phyloP scores from a whole-genome alignment of 1,140 invertebrate species.

The Drosophila lowei region DNA sequence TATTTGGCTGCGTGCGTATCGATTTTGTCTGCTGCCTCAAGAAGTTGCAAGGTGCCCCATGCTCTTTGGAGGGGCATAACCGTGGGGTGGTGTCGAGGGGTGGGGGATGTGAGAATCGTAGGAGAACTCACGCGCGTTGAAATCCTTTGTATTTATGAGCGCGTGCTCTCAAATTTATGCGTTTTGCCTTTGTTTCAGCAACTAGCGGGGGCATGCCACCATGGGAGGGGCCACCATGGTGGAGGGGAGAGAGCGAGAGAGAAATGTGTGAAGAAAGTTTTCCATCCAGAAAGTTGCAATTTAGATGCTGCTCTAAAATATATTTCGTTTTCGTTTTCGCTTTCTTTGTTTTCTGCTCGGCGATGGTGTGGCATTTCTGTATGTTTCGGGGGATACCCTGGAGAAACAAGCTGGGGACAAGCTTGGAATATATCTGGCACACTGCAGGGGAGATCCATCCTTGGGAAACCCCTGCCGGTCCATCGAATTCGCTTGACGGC shows the following conservation, averaged over 20 bases:
- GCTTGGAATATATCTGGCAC: too few species aligned
- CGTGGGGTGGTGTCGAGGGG: too few species aligned
- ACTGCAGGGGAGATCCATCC: too few species aligned
- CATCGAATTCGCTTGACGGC: too few species aligned
- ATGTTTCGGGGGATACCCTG: background rate
- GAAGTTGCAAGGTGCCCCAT: conserved; percentile 26
- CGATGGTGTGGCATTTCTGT: background rate
- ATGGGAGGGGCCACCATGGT: too few species aligned
- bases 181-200: background rate
- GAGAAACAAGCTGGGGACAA: background rate
- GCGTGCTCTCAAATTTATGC: conserved; percentile 39
- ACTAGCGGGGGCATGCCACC: too few species aligned
- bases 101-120: too few species aligned
- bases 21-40: conserved; percentile 57
- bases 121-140: too few species aligned
- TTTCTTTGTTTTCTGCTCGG: background rate
- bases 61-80: background rate
- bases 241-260: background rate
- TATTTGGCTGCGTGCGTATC: conserved; percentile 53
- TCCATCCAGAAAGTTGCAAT: conserved; percentile 39
- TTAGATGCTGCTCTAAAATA: conserved; percentile 38
- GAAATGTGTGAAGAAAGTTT: conserved; percentile 36
- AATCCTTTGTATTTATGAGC: conserved; percentile 56
- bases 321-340: conserved; percentile 29
- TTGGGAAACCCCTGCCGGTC: too few species aligned